Base-by-base conservation (phyloP, 1,140 invertebrate genomes). In the Rhizoglyphus robini region DNA sequence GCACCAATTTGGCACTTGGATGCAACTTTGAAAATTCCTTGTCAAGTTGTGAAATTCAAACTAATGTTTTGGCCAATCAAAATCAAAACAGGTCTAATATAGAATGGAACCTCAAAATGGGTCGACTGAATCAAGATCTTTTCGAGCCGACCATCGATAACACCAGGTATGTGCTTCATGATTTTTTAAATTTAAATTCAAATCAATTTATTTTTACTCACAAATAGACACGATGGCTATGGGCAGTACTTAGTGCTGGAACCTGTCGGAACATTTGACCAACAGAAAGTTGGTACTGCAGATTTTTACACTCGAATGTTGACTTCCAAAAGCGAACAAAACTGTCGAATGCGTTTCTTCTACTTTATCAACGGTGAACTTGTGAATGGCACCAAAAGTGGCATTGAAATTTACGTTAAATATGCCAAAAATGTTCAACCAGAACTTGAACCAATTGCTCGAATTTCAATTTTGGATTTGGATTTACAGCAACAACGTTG, bases 251-350 rank as follows among this genome's bases (percentile, higher is more conserved):
- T 60, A 3, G 15, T 20, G 15, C 27, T 60, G 15, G 58, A 29
- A 27, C 48, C 48, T 13, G 29, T 25, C 31, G 8, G 8, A 4
- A 8, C 3, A 4, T 60, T 32, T 11, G 20, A 25, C 8, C 15
- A n/a, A 11, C 4, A 34, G 31, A 29, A 32, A 32, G 8, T 32
- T 34, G 13, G 13, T 4, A 34, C 27, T n/a, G 32, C 58, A 3
- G 58, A 60, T n/a, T 60, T 60, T 46, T 60, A 60, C 27, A 38
- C 58, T 15, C 58, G 27, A 3, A 60, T 60, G 27, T 38, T 60
- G 15, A 15, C 15, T 34, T 20, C 58, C 1, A 1, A 60, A 60
- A 51, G 13, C 15, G 11, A 46, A 29, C 1, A 34, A 4, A 27
- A 18, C 29, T 60, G 58, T 60, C 58, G 27, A 29, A 29, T 60